Conservation (phyloP, 2,113 vertebrate species). For the Equus quagga region DNA sequence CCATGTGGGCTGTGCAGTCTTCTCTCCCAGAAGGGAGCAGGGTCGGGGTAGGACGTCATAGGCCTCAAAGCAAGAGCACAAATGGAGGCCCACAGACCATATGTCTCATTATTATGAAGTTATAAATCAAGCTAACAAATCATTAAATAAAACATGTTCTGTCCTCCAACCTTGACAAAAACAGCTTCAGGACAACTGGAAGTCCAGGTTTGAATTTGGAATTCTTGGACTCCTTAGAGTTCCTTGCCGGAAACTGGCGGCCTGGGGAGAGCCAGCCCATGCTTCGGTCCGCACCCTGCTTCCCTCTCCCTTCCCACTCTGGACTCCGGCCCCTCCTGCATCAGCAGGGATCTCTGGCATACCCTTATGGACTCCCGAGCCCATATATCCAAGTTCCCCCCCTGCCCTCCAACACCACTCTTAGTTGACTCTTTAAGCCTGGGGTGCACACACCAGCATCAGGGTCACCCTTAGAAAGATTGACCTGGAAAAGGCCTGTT, state of each 20-base stretch:
- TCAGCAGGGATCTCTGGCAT: background rate
- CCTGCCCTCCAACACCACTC: background rate
- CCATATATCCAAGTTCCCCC: too few species aligned
- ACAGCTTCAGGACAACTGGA: constrained; percentile 53
- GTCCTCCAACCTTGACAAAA: constrained; percentile 47
- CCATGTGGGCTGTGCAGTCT: background rate
- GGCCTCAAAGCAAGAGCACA: background rate
- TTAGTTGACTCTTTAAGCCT: background rate
- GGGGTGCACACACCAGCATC: background rate
- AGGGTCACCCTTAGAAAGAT: background rate
- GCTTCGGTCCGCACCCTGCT: background rate
- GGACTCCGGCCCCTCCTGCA: fast-evolving
- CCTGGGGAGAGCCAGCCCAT: background rate
- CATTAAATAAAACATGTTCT: background rate
- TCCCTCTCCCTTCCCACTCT: background rate
- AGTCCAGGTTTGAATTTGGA: background rate
- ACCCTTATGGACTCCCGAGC: background rate
- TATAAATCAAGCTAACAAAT: background rate
- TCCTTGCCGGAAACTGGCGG: background rate
- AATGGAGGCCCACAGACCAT: background rate
- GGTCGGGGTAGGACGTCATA: background rate
- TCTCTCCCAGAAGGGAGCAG: background rate
- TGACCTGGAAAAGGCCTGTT: background rate
- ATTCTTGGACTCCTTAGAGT: background rate
- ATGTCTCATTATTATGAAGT: background rate